Evolutionary conservation across 2,113 vertebrate species (phyloP).

Genomic region (rat (Rattus norvegicus)): DNA sequence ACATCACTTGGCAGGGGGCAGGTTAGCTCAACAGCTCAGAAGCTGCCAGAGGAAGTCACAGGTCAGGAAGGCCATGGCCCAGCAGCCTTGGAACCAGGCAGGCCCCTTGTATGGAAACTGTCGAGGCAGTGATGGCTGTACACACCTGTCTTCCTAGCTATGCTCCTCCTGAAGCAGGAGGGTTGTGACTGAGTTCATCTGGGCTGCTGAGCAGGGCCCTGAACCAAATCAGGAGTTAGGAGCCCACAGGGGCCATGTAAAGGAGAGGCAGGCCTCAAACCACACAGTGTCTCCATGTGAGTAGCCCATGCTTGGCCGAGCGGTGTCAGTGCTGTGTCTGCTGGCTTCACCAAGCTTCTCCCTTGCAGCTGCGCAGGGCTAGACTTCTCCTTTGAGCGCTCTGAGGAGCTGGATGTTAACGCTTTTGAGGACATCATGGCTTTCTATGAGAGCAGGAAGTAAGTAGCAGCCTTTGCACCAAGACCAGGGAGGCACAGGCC

Average conservation of each 20-base stretch:
- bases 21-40: neutral
- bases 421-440: constrained; percentile 99
- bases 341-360: constrained; percentile 82
- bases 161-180: neutral
- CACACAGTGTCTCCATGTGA: neutral
- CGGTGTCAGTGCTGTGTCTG: neutral
- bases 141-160: neutral
- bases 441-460: constrained; percentile 99
- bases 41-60: neutral
- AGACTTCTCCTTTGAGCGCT: constrained; percentile 99
- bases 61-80: neutral
- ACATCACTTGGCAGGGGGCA: neutral
- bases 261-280: neutral
- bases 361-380: constrained; percentile 96
- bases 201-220: neutral
- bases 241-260: neutral
- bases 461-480: constrained; percentile 87
- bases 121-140: too few species aligned
- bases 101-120: neutral
- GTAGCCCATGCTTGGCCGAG: neutral
- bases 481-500: constrained; percentile 84
- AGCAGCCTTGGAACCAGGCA: neutral
- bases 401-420: constrained; percentile 97
- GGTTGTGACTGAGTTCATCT: neutral
- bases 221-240: neutral